Evolutionary conservation across 2,113 vertebrate genomes (phyloP).

Genomic region (Emydocephalus ijimae): DNA sequence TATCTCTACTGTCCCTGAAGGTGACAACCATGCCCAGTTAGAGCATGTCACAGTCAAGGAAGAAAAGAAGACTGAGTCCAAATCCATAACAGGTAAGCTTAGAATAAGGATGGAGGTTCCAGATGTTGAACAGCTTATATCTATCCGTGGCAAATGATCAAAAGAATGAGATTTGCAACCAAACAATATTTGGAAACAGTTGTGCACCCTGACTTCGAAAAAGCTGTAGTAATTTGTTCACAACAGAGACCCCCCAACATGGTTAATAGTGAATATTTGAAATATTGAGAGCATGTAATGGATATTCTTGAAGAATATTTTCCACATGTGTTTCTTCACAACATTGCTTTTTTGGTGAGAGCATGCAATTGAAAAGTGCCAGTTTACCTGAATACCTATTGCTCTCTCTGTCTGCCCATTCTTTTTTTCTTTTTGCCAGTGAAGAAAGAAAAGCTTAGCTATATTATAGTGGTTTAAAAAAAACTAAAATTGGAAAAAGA

Average conservation of each 20-base stretch:
- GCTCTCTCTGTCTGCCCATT: not conserved
- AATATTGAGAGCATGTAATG: not conserved
- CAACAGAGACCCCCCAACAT: not conserved
- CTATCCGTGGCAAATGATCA: not conserved
- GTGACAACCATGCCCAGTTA: not conserved
- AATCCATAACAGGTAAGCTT: conserved; percentile 21
- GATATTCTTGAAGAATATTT: not conserved
- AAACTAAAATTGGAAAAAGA: not conserved
- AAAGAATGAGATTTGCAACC: not conserved
- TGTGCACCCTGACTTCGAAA: not conserved
- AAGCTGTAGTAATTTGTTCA: not conserved
- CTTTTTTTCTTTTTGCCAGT: not conserved
- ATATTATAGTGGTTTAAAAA: not conserved
- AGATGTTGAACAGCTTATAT: not conserved
- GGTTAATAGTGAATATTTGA: not conserved
- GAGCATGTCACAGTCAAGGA: conserved; percentile 42
- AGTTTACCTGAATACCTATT: not conserved
- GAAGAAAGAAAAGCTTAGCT: not conserved
- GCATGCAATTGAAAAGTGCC: not conserved
- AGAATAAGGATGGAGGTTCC: not conserved
- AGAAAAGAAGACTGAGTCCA: conserved; percentile 49
- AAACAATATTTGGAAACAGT: not conserved
- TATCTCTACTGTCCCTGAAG: conserved; percentile 31
- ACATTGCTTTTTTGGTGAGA: not conserved
- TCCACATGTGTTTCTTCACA: not conserved